phyloP scores from a whole-genome alignment of 2,797 vertebrate genomes.

The Diceros bicornis region DNA sequence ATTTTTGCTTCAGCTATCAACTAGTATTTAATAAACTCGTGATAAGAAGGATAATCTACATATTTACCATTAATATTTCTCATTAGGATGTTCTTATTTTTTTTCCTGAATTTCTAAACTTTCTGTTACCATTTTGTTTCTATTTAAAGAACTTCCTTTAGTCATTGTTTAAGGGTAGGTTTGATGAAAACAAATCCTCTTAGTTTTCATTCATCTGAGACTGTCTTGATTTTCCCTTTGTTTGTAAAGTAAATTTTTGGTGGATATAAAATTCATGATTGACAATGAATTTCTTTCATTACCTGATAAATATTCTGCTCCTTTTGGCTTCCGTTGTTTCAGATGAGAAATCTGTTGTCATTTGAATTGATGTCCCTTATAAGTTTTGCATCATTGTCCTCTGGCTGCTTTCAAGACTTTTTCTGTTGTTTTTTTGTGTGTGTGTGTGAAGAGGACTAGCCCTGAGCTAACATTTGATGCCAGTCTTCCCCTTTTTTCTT shows the following conservation, averaged over 20 bases:
- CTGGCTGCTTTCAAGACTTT: not conserved
- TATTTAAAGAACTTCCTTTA: not conserved
- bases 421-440: not conserved
- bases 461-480: too few relatives aligned
- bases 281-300: not conserved
- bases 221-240: not conserved
- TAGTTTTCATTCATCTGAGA: not conserved
- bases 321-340: not conserved
- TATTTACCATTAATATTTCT: not conserved
- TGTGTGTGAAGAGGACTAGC: too few relatives aligned
- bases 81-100: not conserved
- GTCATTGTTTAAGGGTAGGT: not conserved
- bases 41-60: too few relatives aligned
- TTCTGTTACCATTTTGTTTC: not conserved
- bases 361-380: not conserved
- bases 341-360: not conserved
- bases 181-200: not conserved
- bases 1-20: not conserved
- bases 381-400: not conserved
- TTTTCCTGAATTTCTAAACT: not conserved
- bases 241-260: not conserved
- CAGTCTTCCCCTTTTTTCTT: too few relatives aligned
- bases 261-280: not conserved
- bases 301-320: not conserved
- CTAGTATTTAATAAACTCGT: not conserved